Evolutionary conservation across 2,797 vertebrate genomes (phyloP), one percentile per base, ranked within the genome.

Genomic region (Cygnus olor): DNA sequence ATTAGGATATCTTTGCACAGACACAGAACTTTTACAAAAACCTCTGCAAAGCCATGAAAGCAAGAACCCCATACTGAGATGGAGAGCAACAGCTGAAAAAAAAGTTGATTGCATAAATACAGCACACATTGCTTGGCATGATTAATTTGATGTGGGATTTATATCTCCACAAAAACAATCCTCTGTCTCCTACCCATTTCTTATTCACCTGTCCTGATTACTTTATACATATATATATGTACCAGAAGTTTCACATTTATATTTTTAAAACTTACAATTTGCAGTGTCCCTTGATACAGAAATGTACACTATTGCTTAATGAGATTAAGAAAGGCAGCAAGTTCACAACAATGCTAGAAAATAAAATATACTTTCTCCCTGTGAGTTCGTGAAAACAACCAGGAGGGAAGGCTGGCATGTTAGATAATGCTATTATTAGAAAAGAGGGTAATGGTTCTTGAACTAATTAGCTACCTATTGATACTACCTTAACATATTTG

Each of bases 241-340:
- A 51, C 22, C 24, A 53, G 27, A 88, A 58, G 32, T 51, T 88
- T 88, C 63, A 53, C 11, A 28, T 54, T 69, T 69, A 54, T 3
- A 10, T 70, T 87, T 45, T 61, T 51, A 91, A 88, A 86, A 36
- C 82, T 71, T 54, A 57, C 27, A 69, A 21, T 51, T n/a, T 79
- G 58, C 38, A 70, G 14, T 69, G 15, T 36, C 65, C 25, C 84
- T 63, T 77, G 57, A 68, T 57, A 89, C 11, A 69, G 54, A 70
- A 94, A 68, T 40, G 90, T 91, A 71, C 36, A 82, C 20, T 24
- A 36, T 82, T 92, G 47, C 49, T 88, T 90, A 92, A 80, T 45
- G 36, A 86, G 57, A 86, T 80, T 51, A 58, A 24, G 10, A 32
- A 74, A 79, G 30, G 69, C 63, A 80, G 38, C 20, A 71, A 49